Evolutionary conservation across 2,797 vertebrate genomes (phyloP).

Genomic region (Falco concolor): DNA sequence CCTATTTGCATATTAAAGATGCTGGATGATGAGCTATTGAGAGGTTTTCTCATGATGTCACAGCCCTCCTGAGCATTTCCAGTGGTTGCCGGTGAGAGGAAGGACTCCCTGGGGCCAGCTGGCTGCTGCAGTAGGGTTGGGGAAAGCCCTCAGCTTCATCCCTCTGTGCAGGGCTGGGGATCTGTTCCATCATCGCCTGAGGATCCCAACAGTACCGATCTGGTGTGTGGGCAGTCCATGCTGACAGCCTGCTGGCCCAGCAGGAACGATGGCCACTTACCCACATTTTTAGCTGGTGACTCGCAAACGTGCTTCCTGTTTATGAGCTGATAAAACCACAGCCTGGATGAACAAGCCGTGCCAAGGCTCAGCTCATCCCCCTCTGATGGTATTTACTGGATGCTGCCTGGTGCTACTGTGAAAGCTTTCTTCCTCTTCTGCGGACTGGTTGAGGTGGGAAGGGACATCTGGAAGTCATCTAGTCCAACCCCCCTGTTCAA

Average conservation of each 20-base stretch:
- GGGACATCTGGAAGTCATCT: not conserved
- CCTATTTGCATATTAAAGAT: not conserved
- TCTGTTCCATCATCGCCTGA: accelerated
- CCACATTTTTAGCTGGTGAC: not conserved
- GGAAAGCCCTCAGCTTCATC: not conserved
- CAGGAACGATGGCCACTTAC: not conserved
- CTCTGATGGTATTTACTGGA: not conserved
- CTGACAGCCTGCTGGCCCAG: not conserved
- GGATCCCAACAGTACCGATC: not conserved
- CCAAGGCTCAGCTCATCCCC: not conserved
- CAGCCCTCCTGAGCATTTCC: not conserved
- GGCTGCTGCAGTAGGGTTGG: not conserved
- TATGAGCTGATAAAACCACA: not conserved
- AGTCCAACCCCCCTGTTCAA: not conserved
- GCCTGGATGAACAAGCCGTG: not conserved
- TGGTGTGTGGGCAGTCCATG: not conserved
- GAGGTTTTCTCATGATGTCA: not conserved
- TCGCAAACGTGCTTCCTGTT: not conserved
- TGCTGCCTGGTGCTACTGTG: not conserved
- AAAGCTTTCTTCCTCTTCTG: not conserved
- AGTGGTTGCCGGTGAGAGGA: not conserved
- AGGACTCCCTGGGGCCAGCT: not conserved
- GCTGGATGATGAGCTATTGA: accelerated
- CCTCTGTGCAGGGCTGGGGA: accelerated
- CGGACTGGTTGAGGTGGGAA: not conserved